Base-by-base conservation (phyloP, 2,113 vertebrate genomes). In the Asarcornis scutulata region DNA sequence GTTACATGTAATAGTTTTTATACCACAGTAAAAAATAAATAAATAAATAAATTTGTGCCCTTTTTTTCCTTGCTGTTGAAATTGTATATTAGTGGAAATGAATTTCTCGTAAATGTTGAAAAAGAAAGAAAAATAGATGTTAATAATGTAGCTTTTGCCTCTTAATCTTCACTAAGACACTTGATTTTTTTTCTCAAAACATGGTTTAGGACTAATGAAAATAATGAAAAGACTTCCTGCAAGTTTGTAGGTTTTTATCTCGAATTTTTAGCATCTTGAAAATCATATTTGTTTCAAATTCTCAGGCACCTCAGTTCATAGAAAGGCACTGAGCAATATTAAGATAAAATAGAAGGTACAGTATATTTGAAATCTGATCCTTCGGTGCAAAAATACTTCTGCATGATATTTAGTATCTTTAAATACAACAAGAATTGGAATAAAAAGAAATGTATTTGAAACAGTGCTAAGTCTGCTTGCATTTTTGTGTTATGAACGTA, bases 261-360 rank as follows among this genome's bases (percentile, higher is more conserved):
- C 44, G 27, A 59, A 44, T 90, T 85, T 87, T 83, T 71, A 94
- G 29, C 80, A 74, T 69, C 79, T 93, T 82, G 68, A 96, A 97
- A 98, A 96, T 96, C 69, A 9, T 58, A 72, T n/a, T 69, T 72
- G 7, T 67, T 48, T 89, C 15, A 23, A 56, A 15, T 95, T 96
- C 84, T 88, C 82, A 91, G 95, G 76, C 48, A 84, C 62, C 74
- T 93, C 31, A 25, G 74, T 91, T 95, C 66, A 81, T 46, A 79
- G 88, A 97, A 97, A 90, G 73, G 46, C 88, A 94, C 34, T 50
- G 38, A 60, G 4, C 80, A 38, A 71, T 91, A 84, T 3, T 71
- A 53, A 83, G 67, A 63, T 72, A 55, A 88, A 91, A 83, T 55
- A 90, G 67, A 90, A 96, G 64, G 72, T 80, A 67, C 53, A 75